These are phyloP conservation scores for Pocillopora meandrina DNA, from an alignment of 92 coral and sea anemone species.

Conservation along the genomic window DNA sequence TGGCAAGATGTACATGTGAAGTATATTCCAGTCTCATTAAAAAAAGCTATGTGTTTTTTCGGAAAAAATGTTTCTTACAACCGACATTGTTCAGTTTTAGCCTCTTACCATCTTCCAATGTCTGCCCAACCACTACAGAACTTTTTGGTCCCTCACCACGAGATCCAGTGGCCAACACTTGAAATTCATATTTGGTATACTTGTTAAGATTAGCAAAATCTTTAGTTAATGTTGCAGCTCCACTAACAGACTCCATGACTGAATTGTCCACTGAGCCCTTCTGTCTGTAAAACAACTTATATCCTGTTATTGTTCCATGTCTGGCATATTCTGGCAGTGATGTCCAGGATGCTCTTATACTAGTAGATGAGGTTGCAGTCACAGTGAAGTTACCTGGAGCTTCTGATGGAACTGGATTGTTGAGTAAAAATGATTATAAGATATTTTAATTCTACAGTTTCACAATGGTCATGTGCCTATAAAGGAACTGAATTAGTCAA, in stretches of 20 bases:
- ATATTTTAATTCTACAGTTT: not conserved
- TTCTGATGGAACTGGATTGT: not conserved
- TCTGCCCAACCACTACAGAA: not conserved
- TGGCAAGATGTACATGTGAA: no score
- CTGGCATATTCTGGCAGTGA: slow-evolving; percentile 6
- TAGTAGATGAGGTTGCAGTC: not conserved
- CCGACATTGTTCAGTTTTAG: not conserved
- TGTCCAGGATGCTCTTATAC: slow-evolving; percentile 18
- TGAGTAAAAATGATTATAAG: not conserved
- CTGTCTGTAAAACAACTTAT: not conserved
- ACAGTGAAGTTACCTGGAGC: not conserved
- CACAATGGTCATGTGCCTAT: not conserved
- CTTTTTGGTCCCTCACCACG: slow-evolving; percentile 25
- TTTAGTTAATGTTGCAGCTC: not conserved
- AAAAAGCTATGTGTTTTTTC: not conserved
- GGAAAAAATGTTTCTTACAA: not conserved
- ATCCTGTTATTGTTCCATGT: slow-evolving; percentile 20
- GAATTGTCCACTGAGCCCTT: not conserved
- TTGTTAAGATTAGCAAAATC: not conserved
- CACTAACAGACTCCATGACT: no score
- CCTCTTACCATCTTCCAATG: not conserved
- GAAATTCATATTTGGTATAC: slow-evolving; percentile 5
- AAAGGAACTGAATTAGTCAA: no score
- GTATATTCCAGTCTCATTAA: no score
- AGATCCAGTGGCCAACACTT: slow-evolving; percentile 28